Base-by-base conservation (phyloP, 1,140 invertebrate species). In the Oscheius sp. region DNA sequence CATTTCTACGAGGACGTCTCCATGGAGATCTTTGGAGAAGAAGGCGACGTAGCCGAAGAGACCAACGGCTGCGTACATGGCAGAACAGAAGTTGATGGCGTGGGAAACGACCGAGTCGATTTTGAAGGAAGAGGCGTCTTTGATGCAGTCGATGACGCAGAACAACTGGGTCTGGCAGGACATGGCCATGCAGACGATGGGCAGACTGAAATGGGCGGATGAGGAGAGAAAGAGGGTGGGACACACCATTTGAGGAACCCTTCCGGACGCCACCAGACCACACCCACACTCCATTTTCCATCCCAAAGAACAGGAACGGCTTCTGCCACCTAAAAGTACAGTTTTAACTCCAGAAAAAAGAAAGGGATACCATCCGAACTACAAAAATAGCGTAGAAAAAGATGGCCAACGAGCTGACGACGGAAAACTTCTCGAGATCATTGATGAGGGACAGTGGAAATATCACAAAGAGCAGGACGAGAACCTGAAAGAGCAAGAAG, bases 161-260 rank as follows among this genome's bases (percentile, higher is more conserved):
- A 98, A 97, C 32, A 97, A 85, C 87, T 97, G 94, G 89, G 93
- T 94, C 88, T 97, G 94, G 87, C 94, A 96, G 73, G 92, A 94
- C 49, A 95, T 87, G 1, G 94, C 93, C 91, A 96, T 93, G 26
- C 92, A 91, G 86, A 96, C 94, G 75, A 97, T 96, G 0, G 95
- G 94, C 74, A 97, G 87, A 85, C 93, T 75, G 70, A 75, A 74
- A 13, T n/a, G 18, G 23, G 68, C 23, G 29, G 1, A 36, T n/a
- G 1, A 26, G 2, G 23, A n/a, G n/a, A n/a, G n/a, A 0, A 75
- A 52, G 28, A 71, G 28, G 28, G 18, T 23, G 15, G n/a, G 31
- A 35, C 31, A 46, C 28, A 76, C 72, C 71, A 79, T 32, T 69
- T 61, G n/a, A 80, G 58, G 18, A 80, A 62, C 20, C 79, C 79